A percentile compares a stretch with the other conserved stretches of the same genome.
Evolutionary conservation across 2,113 vertebrate genomes (phyloP).

Genomic region (Zingel zingel): DNA sequence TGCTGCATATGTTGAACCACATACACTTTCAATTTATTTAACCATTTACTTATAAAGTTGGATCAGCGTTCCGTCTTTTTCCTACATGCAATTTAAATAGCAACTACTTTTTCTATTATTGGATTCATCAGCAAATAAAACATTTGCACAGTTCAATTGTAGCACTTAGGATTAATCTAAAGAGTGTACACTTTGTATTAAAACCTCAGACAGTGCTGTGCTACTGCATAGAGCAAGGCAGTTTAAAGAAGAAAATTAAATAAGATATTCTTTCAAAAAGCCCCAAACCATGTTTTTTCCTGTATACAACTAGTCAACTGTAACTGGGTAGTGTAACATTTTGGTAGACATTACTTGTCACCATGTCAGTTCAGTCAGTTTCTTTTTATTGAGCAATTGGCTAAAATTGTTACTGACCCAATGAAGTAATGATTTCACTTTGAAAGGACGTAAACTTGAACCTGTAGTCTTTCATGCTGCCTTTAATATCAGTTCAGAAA

Average conservation of each 20-base stretch:
- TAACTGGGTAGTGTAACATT: neutral
- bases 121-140: slow-evolving; percentile 36
- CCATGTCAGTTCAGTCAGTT: neutral
- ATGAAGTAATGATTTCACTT: slow-evolving; percentile 18
- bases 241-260: neutral
- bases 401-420: slow-evolving; percentile 12
- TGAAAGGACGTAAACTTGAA: slow-evolving; percentile 1
- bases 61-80: slow-evolving; percentile 31
- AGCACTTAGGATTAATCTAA: neutral
- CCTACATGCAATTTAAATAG: neutral
- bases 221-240: neutral
- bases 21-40: slow-evolving; percentile 57
- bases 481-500: slow-evolving; percentile 1
- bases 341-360: neutral
- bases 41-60: slow-evolving; percentile 43
- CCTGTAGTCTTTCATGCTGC: neutral
- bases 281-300: neutral
- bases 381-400: slow-evolving; percentile 18
- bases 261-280: neutral
- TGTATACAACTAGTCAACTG: neutral
- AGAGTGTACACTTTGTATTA: neutral
- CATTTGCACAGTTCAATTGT: neutral
- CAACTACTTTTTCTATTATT: slow-evolving; percentile 10
- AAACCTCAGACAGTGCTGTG: neutral
- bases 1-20: slow-evolving; percentile 47